Evolutionary conservation across 2,888 invertebrate genomes (phyloP), one percentile per base, ranked within the genome.

Genomic region (Pristionchus exspectatus): DNA sequence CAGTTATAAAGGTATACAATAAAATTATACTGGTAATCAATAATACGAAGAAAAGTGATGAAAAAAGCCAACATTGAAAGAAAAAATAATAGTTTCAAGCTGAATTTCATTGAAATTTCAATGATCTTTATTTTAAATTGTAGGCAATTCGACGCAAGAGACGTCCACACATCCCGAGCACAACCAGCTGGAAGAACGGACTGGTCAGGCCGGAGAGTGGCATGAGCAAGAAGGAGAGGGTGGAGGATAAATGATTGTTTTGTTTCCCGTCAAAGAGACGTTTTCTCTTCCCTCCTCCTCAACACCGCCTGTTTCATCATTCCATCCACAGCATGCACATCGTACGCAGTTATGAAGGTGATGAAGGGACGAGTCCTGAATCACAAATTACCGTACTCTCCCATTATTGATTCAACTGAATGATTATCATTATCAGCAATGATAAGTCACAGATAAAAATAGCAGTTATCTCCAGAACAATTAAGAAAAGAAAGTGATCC

Each of bases 321-420:
- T 30, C 59, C 38, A 77, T 88, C 77, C 77, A 88, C 88, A 30
- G 30, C 27, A 9, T 88, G 54, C 21, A 77, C 88, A 74, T 88
- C 77, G 21, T 88, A 88, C 38, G 88, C 88, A 12, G 88, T 88
- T 33, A 88, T 59, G 63, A 93, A 88, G 33, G 88, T 74, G 30
- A 88, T 77, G 4, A 0, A 77, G 33, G 77, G 74, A 33, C 88
- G 88, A 18, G 12, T 56, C 54, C 89, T 84, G 90, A 63, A 44
- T 66, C 18, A 16, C 33, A 9, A 0, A 27, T 16, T 56, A 18
- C 30, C 18, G 24, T 44, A 24, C 12, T 18, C 27, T 27, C 38
- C 2, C 3, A 27, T 81, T 10, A n/a, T 38, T 14, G 44, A 77
- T 44, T 18, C 38, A 3, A 38, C 38, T 38, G 38, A 38, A 38